phyloP scores from a whole-genome alignment of 2,888 invertebrate species.

The Sceliomorpha sp. region DNA sequence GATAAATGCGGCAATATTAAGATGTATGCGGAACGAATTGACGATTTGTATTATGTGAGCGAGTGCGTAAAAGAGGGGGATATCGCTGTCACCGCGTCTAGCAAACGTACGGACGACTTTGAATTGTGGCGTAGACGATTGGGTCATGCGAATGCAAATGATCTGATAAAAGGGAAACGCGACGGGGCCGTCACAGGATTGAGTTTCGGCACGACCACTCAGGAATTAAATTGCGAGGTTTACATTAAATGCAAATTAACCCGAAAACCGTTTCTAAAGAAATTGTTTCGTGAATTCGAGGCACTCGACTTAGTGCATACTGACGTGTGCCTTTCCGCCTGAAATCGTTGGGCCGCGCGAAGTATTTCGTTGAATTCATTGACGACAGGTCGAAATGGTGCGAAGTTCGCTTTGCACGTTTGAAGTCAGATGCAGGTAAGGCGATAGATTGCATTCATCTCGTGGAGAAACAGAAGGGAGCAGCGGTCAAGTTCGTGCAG shows the following conservation, averaged over 20 bases:
- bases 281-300: neutral
- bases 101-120: too few relatives aligned
- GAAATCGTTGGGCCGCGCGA: conserved; percentile 37
- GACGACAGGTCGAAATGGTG: conserved; percentile 58
- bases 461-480: conserved; percentile 43
- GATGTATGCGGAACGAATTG: too few relatives aligned
- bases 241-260: conserved; percentile 7
- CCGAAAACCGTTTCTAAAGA: conserved; percentile 5
- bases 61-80: too few relatives aligned
- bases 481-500: conserved; percentile 43
- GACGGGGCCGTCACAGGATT: conserved; percentile 1
- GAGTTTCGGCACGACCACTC: neutral
- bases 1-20: too few relatives aligned
- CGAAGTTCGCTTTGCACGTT: conserved; percentile 28
- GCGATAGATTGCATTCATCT: conserved; percentile 44
- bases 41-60: too few relatives aligned
- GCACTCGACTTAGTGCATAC: conserved; percentile 56
- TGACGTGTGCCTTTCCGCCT: conserved; percentile 54
- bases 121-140: conserved; percentile 9
- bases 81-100: too few relatives aligned
- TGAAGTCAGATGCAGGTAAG: conserved; percentile 45
- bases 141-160: conserved; percentile 13
- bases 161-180: neutral
- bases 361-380: conserved; percentile 60
- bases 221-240: conserved; percentile 4